Evolutionary conservation across 2,888 invertebrate species (phyloP).

Genomic region (Apotomis turbidana): DNA sequence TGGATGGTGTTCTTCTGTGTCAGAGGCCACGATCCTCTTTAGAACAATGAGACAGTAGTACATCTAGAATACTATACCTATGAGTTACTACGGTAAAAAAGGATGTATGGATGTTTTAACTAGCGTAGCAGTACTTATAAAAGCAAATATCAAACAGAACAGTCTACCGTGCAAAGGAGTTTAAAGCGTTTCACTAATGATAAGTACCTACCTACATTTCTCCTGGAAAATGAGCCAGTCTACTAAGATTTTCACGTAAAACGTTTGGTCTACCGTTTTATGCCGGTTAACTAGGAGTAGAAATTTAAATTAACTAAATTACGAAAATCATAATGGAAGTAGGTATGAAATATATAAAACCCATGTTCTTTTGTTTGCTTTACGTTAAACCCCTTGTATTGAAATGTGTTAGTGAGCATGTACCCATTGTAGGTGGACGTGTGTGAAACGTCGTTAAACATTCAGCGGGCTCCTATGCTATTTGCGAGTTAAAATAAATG

Average conservation of each 20-base stretch:
- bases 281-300: background rate
- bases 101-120: too few relatives aligned
- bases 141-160: too few relatives aligned
- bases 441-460: slow-evolving; percentile 36
- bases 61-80: too few relatives aligned
- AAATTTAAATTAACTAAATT: background rate
- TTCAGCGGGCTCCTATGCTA: slow-evolving; percentile 33
- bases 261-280: background rate
- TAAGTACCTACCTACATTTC: too few relatives aligned
- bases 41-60: too few relatives aligned
- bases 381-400: slow-evolving; percentile 28
- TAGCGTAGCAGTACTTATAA: too few relatives aligned
- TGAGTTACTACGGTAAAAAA: too few relatives aligned
- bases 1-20: too few relatives aligned
- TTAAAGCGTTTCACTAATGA: too few relatives aligned
- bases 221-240: too few relatives aligned
- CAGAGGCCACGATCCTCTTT: too few relatives aligned
- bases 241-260: background rate
- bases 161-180: too few relatives aligned
- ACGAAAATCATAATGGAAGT: background rate
- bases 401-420: slow-evolving; percentile 11
- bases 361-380: slow-evolving; percentile 31
- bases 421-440: slow-evolving; percentile 25
- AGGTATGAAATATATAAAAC: slow-evolving; percentile 6
- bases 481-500: slow-evolving; percentile 40